Base-by-base conservation (phyloP, 2,888 invertebrate species). In the Drosophila flavopinicola region DNA sequence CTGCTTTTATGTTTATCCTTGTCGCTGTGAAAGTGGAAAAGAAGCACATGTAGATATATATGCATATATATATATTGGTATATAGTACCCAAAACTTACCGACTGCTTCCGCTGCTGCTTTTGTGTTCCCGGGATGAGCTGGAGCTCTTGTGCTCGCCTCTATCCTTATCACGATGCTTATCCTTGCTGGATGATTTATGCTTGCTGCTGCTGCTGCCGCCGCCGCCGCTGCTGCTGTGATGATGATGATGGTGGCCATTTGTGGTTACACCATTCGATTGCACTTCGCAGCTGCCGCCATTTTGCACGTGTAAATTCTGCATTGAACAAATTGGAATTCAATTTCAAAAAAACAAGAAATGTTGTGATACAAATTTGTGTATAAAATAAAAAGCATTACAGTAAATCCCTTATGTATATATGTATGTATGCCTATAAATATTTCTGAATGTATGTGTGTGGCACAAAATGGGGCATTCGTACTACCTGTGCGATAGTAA, bases 231-330 rank as follows among this genome's bases (percentile, higher is more conserved):
- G 56, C 42, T 54, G 11, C 39, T 38, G 53, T 80, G 78, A 58
- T 76, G 67, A 91, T 89, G 85, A 90, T 82, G 63, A 41, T 86
- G 96, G 52, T 86, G 96, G 52, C 96, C 96, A 92, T 96, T 95
- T 85, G 94, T 95, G 87, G 95, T 95, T 88, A 96, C 92, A 61
- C 96, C 96, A 92, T 96, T 96, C 92, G 95, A 92, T 92, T 88
- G 84, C 64, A 79, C 78, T 63, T 79, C 75, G 66, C 85, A 45
- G 75, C 74, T 83, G 60, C 79, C 82, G 49, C 89, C 90, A 85
- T 90, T 90, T 75, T 88, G 89, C 54, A 86, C 74, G 54, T 89
- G 88, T 71, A 79, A 60, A 68, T 70, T 78, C 88, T 89, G 58
- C 7, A 54, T 35, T 25, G 30, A 61, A 29, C n/a, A 23, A n/a